These are phyloP conservation scores for Leptinotarsa haldemani DNA, from an alignment of 2,888 invertebrate species.

Conservation along the genomic window DNA sequence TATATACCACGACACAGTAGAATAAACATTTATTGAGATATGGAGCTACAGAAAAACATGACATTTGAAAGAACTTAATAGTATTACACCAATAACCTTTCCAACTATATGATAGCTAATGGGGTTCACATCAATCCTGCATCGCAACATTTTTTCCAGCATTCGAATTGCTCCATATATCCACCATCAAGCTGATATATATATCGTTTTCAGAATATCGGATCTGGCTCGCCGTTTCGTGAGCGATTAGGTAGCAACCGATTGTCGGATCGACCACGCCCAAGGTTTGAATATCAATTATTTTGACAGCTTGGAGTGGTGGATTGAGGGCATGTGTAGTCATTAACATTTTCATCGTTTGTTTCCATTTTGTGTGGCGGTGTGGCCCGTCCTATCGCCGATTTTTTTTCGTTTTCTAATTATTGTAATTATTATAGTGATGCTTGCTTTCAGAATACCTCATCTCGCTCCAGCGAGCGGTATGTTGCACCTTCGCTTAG, in stretches of 20 bases:
- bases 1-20: too few relatives aligned
- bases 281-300: slow-evolving; percentile 71
- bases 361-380: slow-evolving; percentile 34
- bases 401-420: slow-evolving; percentile 31
- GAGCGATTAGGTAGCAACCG: slow-evolving; percentile 91
- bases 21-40: too few relatives aligned
- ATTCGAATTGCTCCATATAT: not conserved
- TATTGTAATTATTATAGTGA: slow-evolving; percentile 48
- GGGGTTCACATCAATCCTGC: not conserved
- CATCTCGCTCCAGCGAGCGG: slow-evolving; percentile 63
- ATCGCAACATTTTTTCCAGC: not conserved
- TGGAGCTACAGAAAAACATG: too few relatives aligned
- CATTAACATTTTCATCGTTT: slow-evolving; percentile 33
- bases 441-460: slow-evolving; percentile 61
- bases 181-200: slow-evolving; percentile 1
- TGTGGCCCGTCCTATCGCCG: not conserved
- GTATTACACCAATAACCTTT: not conserved
- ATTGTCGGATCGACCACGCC: slow-evolving; percentile 82
- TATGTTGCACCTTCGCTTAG: slow-evolving; percentile 61
- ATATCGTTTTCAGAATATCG: slow-evolving; percentile 69
- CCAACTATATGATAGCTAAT: not conserved
- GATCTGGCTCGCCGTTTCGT: slow-evolving; percentile 84
- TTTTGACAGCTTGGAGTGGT: slow-evolving; percentile 58
- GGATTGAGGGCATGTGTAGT: slow-evolving; percentile 52
- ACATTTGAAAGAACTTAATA: too few relatives aligned